Evolutionary conservation across 2,113 vertebrate genomes (phyloP), one percentile per base, ranked within the genome.

Genomic region (Cyprinodon variegatus): DNA sequence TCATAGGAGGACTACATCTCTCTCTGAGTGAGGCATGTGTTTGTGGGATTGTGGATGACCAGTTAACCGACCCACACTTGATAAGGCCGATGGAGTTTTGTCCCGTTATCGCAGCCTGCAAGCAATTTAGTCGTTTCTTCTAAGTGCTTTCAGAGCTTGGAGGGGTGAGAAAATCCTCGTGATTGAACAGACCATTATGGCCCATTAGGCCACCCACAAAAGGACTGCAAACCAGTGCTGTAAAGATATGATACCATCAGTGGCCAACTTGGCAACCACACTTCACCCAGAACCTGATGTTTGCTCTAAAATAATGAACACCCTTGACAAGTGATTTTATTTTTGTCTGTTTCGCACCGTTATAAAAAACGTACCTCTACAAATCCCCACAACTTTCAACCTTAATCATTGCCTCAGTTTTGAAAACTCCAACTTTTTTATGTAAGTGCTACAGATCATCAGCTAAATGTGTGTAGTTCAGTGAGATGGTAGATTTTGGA

Each of bases 191-290:
- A 64, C 61, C 88, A 85, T 90, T 83, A 86, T 5, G 57, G 12
- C 50, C 85, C 81, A 85, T 90, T 78, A 85, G 64, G 62, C 20
- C 13, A 3, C 67, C 68, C 13, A n/a, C 63, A 41, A 45, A 69
- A 75, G 65, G 5, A 41, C 41, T 41, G 41, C 5, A 4, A 57
- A 61, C 17, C 46, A 4, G 36, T 17, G 41, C 9, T 41, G 41
- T 9, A 41, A 41, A 41, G 41, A 41, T 41, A 9, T 41, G 5
- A 41, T 41, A 41, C 41, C 41, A 6, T 41, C 41, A 41, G 41
- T 41, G 4, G 41, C 9, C 41, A 41, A 41, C 41, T 41, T 41
- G 4, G 41, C 1, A 3, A 41, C 41, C 41, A 41, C 5, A 41
- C 41, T 41, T 41, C 41, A 41, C 41, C 41, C 41, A 41, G 9